Percentiles rank a stretch among this genome's conserved stretches.
Evolutionary conservation across 2,113 vertebrate species (phyloP).

Genomic region (Thalassarche chlororhynchos): DNA sequence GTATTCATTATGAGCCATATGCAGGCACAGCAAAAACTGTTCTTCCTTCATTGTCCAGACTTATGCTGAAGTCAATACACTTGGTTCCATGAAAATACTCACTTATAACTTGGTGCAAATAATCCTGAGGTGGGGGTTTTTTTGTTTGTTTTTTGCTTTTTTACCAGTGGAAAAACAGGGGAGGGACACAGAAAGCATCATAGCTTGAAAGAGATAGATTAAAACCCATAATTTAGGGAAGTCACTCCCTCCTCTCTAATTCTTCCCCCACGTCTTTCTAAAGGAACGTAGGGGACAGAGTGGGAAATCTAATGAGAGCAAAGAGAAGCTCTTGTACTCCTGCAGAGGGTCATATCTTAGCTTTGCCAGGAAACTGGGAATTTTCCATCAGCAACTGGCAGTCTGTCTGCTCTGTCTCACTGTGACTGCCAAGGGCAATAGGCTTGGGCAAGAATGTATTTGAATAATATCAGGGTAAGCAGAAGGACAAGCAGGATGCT

Average conservation of each 20-base stretch:
- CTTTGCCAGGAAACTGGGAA: slow-evolving; percentile 15
- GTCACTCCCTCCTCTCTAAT: not conserved
- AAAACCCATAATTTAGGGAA: not conserved
- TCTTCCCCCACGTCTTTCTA: not conserved
- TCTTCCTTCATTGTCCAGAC: not conserved
- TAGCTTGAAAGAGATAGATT: not conserved
- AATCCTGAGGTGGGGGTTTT: not conserved
- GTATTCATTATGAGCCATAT: not conserved
- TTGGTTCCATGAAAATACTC: not conserved
- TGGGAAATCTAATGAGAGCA: not conserved
- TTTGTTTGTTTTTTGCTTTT: not conserved
- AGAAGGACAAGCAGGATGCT: not conserved
- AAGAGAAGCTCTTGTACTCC: not conserved
- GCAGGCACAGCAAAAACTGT: not conserved
- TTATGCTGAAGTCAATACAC: not conserved
- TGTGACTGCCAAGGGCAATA: slow-evolving; percentile 12
- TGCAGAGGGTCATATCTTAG: not conserved
- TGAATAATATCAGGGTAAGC: slow-evolving; percentile 20
- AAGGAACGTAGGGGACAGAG: not conserved
- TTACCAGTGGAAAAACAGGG: not conserved
- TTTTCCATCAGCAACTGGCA: slow-evolving; percentile 39
- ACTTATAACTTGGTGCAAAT: not conserved
- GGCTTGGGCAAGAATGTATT: not conserved
- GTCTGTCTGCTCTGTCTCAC: slow-evolving; percentile 12
- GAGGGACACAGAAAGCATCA: not conserved